Percentiles rank a stretch among this genome's conserved stretches.
Evolutionary conservation across 2,113 vertebrate genomes (phyloP).

Genomic region (Triplophysa tibetana): DNA sequence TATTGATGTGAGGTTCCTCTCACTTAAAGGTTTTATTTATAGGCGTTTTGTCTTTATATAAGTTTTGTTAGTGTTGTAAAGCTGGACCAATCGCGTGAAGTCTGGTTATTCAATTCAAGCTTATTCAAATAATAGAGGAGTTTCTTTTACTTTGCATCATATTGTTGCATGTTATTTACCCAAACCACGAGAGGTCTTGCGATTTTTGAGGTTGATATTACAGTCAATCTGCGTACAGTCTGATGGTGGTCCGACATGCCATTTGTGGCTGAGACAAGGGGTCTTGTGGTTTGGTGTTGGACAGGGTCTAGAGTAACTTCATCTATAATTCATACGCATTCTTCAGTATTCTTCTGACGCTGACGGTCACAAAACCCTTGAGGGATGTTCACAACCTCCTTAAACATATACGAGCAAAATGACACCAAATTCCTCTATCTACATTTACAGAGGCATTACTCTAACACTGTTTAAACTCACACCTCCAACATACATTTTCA

Average conservation of each 20-base stretch:
- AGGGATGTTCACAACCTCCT: not conserved
- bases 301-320: not conserved
- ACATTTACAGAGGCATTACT: constrained; percentile 24
- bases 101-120: no score
- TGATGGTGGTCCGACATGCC: not conserved
- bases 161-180: not conserved
- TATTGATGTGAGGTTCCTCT: not conserved
- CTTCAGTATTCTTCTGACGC: constrained; percentile 2
- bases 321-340: not conserved
- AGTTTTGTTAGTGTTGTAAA: not conserved
- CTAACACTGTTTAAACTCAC: not conserved
- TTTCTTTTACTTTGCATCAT: not conserved
- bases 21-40: not conserved
- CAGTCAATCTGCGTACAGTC: no score
- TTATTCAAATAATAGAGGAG: no score
- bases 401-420: constrained; percentile 2
- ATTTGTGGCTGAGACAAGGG: not conserved
- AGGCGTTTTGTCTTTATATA: not conserved
- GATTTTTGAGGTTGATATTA: not conserved
- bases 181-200: not conserved
- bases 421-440: not conserved
- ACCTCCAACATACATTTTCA: constrained; percentile 13
- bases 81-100: no score
- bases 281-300: not conserved
- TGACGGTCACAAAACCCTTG: not conserved